Evolutionary conservation across 2,113 vertebrate genomes (phyloP), one percentile per base, ranked within the genome.

Genomic region (Casuarius casuarius): DNA sequence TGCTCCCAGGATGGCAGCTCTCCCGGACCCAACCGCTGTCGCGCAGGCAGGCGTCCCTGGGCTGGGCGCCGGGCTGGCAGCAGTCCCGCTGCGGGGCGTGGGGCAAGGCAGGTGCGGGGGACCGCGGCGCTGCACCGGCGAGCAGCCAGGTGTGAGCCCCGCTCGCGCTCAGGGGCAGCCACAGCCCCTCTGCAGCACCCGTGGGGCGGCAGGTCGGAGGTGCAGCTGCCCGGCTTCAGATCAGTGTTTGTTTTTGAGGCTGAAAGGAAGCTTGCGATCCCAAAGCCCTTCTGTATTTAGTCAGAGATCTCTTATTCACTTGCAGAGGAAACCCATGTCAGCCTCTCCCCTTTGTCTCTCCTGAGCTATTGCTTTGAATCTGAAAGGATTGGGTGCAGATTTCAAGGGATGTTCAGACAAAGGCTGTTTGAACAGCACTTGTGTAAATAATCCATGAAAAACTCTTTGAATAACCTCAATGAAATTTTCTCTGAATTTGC

Each of bases 361-460:
- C 82, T 91, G 68, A 81, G 93, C 92, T 92, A 79, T 94, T 40
- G n/a, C 73, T 89, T 94, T 92, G 65, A 96, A 86, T 97, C 94
- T 96, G 90, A 93, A 97, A 96, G 92, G 92, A 93, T 66, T 93
- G 92, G 94, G 92, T 97, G 92, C 89, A 95, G 96, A 93, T 95
- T 97, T 96, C 94, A 95, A 49, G 87, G 61, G 85, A 96, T 85
- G 49, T 79, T 93, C 84, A 92, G 91, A 96, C 96, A 96, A 93
- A 97, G 85, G 71, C 82, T 84, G 72, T 95, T 95, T 87, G 93
- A 94, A 96, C 93, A 97, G 83, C 89, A 91, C 94, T 94, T 90
- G 93, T 91, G 95, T 89, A 95, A 94, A 94, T 79, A 94, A 92
- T 89, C 85, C 92, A 92, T 92, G 89, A 92, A 91, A 95, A 93